These are phyloP conservation scores for Junonia oenone DNA, from an alignment of 2,888 invertebrate genomes.

Conservation along the genomic window DNA sequence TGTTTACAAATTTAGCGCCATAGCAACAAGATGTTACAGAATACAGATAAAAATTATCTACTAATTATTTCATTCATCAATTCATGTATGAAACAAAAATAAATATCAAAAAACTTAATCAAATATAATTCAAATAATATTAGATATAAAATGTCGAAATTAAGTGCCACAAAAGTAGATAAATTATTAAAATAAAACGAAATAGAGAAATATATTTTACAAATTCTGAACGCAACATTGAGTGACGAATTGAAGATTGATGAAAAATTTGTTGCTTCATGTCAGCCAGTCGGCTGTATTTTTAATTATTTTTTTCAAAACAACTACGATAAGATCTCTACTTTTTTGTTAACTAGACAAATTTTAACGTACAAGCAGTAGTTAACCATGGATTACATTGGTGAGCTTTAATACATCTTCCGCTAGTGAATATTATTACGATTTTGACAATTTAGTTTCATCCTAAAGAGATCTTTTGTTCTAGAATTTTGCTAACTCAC, in stretches of 20 bases:
- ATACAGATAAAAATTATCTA: too few relatives aligned
- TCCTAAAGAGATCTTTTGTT: constrained; percentile 61
- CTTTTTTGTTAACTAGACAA: constrained; percentile 24
- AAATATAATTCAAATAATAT: neutral
- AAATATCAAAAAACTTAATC: neutral
- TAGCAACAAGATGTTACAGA: constrained; percentile 44
- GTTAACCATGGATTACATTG: constrained; percentile 66
- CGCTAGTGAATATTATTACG: constrained; percentile 27
- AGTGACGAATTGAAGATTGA: constrained; percentile 28
- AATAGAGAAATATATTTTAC: neutral
- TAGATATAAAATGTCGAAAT: too few relatives aligned
- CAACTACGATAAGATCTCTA: constrained; percentile 41
- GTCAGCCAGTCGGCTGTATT: constrained; percentile 68
- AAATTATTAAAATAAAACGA: neutral
- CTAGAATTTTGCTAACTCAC: constrained; percentile 73
- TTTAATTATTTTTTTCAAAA: constrained; percentile 70
- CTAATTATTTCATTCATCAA: neutral
- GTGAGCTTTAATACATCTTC: constrained; percentile 39
- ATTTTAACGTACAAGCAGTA: constrained; percentile 31
- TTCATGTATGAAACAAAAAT: neutral
- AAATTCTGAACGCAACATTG: constrained; percentile 24
- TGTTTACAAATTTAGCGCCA: constrained; percentile 55
- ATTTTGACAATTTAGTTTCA: constrained; percentile 45
- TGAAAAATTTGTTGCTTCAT: constrained; percentile 69
- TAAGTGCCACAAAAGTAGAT: neutral